Evolutionary conservation across 2,888 invertebrate genomes (phyloP).

Genomic region (Acleris laterana): DNA sequence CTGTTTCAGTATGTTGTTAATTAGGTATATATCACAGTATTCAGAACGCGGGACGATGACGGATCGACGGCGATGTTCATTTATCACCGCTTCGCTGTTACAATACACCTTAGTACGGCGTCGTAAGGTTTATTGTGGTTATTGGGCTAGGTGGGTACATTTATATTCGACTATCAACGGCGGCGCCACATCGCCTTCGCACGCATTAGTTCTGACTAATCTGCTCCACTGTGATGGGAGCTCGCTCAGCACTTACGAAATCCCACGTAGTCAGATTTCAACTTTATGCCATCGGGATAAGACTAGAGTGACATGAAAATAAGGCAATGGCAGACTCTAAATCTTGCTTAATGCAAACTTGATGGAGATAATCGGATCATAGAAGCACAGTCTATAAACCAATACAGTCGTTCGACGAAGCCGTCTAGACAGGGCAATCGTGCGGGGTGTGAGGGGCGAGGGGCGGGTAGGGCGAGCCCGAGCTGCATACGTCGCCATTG

Average conservation of each 20-base stretch:
- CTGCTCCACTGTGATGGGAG: slow-evolving; percentile 20
- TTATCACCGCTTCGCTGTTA: slow-evolving; percentile 10
- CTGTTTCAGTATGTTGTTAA: slow-evolving; percentile 21
- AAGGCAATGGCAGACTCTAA: slow-evolving; percentile 4
- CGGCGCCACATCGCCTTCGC: slow-evolving; percentile 6
- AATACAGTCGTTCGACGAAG: too few relatives aligned
- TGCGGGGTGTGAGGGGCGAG: too few relatives aligned
- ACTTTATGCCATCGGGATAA: slow-evolving; percentile 12
- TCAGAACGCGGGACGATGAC: slow-evolving; percentile 15
- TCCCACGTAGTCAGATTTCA: not conserved
- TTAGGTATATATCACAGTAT: slow-evolving; percentile 23
- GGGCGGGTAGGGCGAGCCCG: too few relatives aligned
- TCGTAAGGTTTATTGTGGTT: slow-evolving; percentile 2
- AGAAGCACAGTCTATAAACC: too few relatives aligned
- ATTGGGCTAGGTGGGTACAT: not conserved
- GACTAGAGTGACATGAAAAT: slow-evolving; percentile 2
- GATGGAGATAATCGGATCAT: slow-evolving; percentile 33
- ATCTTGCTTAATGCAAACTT: slow-evolving; percentile 32
- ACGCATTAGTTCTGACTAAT: slow-evolving; percentile 35
- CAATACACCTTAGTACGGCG: slow-evolving; percentile 9
- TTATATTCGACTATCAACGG: slow-evolving; percentile 10
- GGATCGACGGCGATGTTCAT: slow-evolving; percentile 16
- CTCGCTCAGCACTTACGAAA: slow-evolving; percentile 13
- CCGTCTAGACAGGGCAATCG: too few relatives aligned
- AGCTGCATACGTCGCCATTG: too few relatives aligned